A percentile compares a stretch with the other conserved stretches of the same genome.
Evolutionary conservation across 1,140 invertebrate genomes (phyloP).

Genomic region (Macrotrachela quadricornifera): DNA sequence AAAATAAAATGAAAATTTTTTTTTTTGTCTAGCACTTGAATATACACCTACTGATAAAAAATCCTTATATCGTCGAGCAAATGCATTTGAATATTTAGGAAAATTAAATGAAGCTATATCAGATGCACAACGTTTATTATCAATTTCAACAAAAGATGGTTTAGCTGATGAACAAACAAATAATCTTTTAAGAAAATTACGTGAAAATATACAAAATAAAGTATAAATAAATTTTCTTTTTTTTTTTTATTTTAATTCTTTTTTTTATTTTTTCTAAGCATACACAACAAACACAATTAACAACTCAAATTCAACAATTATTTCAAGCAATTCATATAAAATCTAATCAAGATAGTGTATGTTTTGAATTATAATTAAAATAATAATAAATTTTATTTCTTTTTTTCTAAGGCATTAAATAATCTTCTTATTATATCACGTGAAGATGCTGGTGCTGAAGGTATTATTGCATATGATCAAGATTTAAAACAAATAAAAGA

Average conservation of each 20-base stretch:
- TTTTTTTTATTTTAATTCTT: no score
- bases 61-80: constrained; percentile 65
- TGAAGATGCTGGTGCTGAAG: constrained; percentile 48
- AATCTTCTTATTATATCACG: constrained; percentile 72
- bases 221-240: no score
- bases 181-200: no score
- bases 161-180: constrained; percentile 24
- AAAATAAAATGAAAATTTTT: background rate
- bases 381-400: no score
- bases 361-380: no score
- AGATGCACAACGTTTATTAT: constrained; percentile 62
- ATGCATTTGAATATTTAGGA: constrained; percentile 59
- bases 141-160: constrained; percentile 63
- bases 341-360: no score
- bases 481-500: no score
- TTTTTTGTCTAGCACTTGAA: constrained; percentile 29
- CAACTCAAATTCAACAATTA: no score
- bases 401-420: constrained; percentile 65
- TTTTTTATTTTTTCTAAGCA: no score
- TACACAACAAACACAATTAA: no score
- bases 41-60: constrained; percentile 71
- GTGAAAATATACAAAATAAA: no score
- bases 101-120: constrained; percentile 68
- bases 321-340: no score
- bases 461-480: constrained; percentile 16